Base-by-base conservation (phyloP, 2,113 vertebrate genomes). In the Syngnathoides biaculeatus region DNA sequence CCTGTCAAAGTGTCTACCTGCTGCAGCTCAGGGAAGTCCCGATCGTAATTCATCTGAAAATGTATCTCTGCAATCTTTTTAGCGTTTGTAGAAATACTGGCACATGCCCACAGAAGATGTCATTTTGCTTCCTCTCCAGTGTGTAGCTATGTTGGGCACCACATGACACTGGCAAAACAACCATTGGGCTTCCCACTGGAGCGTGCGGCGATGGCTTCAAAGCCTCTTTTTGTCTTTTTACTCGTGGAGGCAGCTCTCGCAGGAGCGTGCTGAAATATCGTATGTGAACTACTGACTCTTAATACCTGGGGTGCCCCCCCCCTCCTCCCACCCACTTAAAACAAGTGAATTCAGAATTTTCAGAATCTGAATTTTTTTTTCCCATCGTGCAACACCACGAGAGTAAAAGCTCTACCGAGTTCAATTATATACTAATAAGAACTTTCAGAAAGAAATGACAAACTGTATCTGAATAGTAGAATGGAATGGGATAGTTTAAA, bases 121-220 rank as follows among this genome's bases (percentile, higher is more conserved):
- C 62, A 30, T 40, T 56, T 39, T n/a, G 6, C 2, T 17, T 48
- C 17, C 10, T 38, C 35, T 27, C 69, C 66, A 58, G 72, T 62
- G 52, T 80, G 77, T 80, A 76, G 40, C 73, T 35, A 71, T 55
- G 79, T 35, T 69, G 59, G 59, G 64, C 64, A 67, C 68, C 40
- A 68, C 52, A 76, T 75, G 78, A 73, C 69, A 77, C 58, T 70
- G 63, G 56, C 45, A 71, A 69, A 75, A 71, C 68, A 73, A 76
- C 61, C 55, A 27, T 65, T 63, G 57, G 70, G 81, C 75, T 67
- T 86, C 84, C 74, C 85, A 68, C 72, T 64, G 71, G 83, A 83
- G 69, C 65, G 68, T 63, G 85, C 81, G 64, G 68, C 62, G 83
- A 57, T 77, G 50, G 65, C 86, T 90, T 86, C 83, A 89, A 87